These are phyloP conservation scores for Neodontobutis hainanensis DNA, from an alignment of 2,113 vertebrate species.

Conservation along the genomic window DNA sequence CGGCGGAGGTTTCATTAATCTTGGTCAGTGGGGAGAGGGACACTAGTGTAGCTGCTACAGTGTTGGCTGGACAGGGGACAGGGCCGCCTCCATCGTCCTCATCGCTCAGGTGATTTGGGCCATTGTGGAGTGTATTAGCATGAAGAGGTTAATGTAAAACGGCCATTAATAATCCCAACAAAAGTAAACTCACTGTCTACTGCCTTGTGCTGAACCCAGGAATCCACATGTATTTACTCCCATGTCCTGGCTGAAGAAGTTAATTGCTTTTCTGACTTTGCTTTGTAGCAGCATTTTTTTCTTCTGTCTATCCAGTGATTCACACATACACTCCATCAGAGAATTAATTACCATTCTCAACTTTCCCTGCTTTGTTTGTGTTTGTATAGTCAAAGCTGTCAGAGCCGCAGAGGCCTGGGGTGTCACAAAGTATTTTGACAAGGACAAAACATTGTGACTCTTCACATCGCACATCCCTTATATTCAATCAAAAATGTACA, in stretches of 20 bases:
- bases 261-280: conserved; percentile 70
- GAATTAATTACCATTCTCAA: conserved; percentile 59
- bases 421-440: conserved; percentile 3
- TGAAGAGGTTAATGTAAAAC: conserved; percentile 67
- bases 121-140: conserved; percentile 74
- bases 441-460: conserved; percentile 6
- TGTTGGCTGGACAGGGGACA: conserved; percentile 54
- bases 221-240: conserved; percentile 56
- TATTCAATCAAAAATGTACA: conserved; percentile 1
- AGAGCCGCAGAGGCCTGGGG: not conserved
- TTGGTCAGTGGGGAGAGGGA: conserved; percentile 82
- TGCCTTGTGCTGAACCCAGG: conserved; percentile 26
- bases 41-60: conserved; percentile 37
- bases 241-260: conserved; percentile 60
- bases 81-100: conserved; percentile 75
- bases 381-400: conserved; percentile 42
- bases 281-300: conserved; percentile 44
- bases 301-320: conserved; percentile 6
- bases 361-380: conserved; percentile 39
- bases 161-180: conserved; percentile 75
- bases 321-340: conserved; percentile 18
- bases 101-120: conserved; percentile 77
- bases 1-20: conserved; percentile 96
- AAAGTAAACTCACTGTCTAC: conserved; percentile 54
- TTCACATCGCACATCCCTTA: not conserved